Evolutionary conservation across 64 coral and sea anemone species (phyloP).

Genomic region (Porites lutea): DNA sequence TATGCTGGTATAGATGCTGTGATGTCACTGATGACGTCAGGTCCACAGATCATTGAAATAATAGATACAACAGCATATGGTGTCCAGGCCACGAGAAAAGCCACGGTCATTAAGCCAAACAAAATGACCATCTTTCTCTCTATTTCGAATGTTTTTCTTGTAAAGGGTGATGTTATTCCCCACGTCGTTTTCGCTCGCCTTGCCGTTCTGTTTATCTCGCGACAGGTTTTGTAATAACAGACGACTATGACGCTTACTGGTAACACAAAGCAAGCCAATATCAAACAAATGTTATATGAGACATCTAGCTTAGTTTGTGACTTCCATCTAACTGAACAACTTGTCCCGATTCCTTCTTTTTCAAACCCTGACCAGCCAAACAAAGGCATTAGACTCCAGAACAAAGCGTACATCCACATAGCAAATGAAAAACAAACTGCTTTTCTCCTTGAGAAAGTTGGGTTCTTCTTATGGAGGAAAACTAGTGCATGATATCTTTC

Average conservation of each 20-base stretch:
- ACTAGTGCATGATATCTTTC: constrained; percentile 45
- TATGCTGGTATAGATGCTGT: constrained; percentile 50
- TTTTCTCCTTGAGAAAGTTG: constrained; percentile 14
- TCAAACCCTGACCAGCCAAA: constrained; percentile 56
- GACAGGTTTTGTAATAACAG: constrained; percentile 32
- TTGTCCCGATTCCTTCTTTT: constrained; percentile 40
- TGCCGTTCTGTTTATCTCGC: constrained; percentile 21
- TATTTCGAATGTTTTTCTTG: constrained; percentile 13
- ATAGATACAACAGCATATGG: constrained; percentile 54
- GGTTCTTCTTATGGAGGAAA: constrained; percentile 25
- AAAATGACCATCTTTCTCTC: constrained; percentile 42
- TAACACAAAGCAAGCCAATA: constrained; percentile 49
- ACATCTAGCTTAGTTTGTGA: constrained; percentile 14
- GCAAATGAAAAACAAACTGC: neutral
- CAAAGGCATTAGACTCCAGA: constrained; percentile 40
- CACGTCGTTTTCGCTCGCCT: constrained; percentile 33
- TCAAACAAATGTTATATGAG: constrained; percentile 55
- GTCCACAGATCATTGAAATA: constrained; percentile 13
- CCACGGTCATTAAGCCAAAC: constrained; percentile 35
- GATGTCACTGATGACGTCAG: constrained; percentile 9
- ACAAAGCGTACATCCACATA: constrained; percentile 50
- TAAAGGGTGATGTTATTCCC: constrained; percentile 42
- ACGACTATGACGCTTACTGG: constrained; percentile 26
- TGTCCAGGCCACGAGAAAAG: constrained; percentile 60
- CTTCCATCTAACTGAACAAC: constrained; percentile 68